Percentiles rank a stretch among this genome's conserved stretches.
phyloP scores from a whole-genome alignment of 2,113 vertebrate genomes.

The Amblyornis subalaris region DNA sequence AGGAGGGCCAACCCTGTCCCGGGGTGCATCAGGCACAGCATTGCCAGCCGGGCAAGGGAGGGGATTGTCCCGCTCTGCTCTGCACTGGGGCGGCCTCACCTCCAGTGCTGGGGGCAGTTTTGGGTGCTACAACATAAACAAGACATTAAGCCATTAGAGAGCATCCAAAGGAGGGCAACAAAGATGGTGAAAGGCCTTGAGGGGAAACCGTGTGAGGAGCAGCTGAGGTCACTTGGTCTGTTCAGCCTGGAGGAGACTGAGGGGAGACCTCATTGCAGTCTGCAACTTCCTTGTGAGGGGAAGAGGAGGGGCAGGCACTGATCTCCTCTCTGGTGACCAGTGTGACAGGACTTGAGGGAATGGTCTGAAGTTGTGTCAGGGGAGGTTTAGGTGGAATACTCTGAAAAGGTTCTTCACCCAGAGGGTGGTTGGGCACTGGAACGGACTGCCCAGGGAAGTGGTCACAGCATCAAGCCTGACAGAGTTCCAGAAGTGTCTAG shows the following conservation, averaged over 20 bases:
- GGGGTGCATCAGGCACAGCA: background rate
- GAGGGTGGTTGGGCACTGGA: background rate
- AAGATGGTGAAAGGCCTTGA: background rate
- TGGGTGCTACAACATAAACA: background rate
- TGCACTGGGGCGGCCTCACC: background rate
- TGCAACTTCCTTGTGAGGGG: background rate
- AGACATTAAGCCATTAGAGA: background rate
- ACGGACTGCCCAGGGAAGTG: background rate
- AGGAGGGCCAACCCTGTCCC: rapidly evolving
- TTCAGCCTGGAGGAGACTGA: background rate
- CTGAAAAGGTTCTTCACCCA: background rate
- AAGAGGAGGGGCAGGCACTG: background rate
- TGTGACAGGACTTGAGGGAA: background rate
- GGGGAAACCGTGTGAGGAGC: background rate
- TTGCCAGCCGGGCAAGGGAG: rapidly evolving
- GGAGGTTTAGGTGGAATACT: background rate
- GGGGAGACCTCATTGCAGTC: background rate
- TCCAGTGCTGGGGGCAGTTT: rapidly evolving
- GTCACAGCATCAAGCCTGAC: background rate
- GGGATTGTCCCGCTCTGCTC: background rate
- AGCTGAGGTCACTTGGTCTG: rapidly evolving
- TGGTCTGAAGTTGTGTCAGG: background rate
- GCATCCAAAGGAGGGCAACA: background rate
- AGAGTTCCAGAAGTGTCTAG: background rate
- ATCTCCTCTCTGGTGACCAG: background rate